Conservation (phyloP, 2,113 vertebrate species). For the Odocoileus virginianus region DNA sequence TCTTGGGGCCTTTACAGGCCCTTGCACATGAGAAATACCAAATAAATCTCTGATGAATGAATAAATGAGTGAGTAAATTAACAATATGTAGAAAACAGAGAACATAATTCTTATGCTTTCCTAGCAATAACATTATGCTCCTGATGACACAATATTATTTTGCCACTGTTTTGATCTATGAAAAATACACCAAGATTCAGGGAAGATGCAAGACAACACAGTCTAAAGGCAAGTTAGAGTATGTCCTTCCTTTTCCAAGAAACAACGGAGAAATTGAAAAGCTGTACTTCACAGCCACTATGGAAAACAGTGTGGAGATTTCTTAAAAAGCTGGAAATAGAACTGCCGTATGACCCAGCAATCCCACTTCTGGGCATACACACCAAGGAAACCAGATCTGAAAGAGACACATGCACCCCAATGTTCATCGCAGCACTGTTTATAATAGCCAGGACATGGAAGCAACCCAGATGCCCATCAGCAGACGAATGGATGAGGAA, state of each 20-base stretch:
- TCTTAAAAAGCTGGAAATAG: too few species aligned
- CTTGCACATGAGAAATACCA: neutral
- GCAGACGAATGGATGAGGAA: too few species aligned
- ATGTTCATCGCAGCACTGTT: too few species aligned
- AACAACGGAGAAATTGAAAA: neutral
- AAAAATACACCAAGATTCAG: neutral
- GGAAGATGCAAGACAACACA: neutral
- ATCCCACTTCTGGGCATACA: too few species aligned
- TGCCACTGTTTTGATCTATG: neutral
- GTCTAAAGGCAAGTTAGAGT: neutral
- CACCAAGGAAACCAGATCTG: too few species aligned
- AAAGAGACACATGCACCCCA: too few species aligned
- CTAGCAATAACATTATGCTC: neutral
- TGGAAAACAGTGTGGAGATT: too few species aligned
- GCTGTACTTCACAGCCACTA: neutral
- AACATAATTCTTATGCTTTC: neutral
- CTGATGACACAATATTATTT: neutral
- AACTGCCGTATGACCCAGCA: too few species aligned
- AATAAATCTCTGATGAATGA: conserved; percentile 6
- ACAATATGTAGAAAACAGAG: neutral
- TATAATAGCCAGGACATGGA: too few species aligned
- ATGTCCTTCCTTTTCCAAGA: neutral
- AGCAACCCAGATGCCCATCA: too few species aligned
- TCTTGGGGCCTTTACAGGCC: neutral
- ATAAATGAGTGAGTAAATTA: neutral